These are phyloP conservation scores for Parus major DNA, from an alignment of 2,113 vertebrate genomes.

Conservation along the genomic window DNA sequence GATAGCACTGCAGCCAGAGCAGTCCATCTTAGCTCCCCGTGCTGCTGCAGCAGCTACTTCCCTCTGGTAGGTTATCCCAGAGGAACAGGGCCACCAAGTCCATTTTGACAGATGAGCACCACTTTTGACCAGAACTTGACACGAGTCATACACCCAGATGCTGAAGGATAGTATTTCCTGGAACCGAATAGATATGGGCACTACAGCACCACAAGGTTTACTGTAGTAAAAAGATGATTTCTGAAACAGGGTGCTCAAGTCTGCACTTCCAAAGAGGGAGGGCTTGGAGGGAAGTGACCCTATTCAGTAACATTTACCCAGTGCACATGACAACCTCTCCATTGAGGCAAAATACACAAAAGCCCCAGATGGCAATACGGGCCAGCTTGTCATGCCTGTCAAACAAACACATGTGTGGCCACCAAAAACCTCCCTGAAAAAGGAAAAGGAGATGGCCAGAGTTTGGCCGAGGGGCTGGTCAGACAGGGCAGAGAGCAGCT, in stretches of 20 bases:
- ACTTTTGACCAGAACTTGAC: neutral
- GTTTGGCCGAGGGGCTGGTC: neutral
- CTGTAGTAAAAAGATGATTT: neutral
- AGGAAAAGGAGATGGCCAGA: neutral
- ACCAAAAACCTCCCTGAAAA: slow-evolving; percentile 8
- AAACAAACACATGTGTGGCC: neutral
- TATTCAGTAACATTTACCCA: neutral
- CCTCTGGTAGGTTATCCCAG: neutral
- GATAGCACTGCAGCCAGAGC: neutral
- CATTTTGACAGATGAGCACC: neutral
- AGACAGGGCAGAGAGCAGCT: neutral
- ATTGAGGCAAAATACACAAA: neutral
- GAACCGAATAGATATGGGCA: neutral
- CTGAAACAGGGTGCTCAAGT: neutral
- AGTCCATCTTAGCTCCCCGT: neutral
- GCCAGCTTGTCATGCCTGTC: neutral
- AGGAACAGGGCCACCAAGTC: neutral
- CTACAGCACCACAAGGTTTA: neutral
- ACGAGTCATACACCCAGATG: neutral
- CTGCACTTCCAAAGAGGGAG: neutral
- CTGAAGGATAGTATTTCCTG: neutral
- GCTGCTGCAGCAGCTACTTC: neutral
- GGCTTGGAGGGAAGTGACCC: neutral
- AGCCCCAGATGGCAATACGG: neutral
- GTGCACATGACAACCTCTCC: neutral